Evolutionary conservation across 1,140 invertebrate genomes (phyloP).

Genomic region (Brachionus calyciflorus): DNA sequence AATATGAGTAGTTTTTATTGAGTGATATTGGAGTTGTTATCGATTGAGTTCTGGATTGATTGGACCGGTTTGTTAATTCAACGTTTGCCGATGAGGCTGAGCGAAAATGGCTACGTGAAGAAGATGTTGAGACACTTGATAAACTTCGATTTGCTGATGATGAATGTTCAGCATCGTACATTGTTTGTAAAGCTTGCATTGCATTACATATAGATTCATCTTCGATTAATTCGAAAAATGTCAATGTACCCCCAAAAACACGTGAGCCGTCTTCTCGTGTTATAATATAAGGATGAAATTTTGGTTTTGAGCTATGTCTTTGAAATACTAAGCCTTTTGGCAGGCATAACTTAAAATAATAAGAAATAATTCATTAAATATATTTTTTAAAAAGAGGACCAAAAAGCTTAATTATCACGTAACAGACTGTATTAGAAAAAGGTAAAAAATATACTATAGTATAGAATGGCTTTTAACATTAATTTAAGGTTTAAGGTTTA

Average conservation of each 20-base stretch:
- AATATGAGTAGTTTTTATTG: neutral
- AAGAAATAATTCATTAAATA: constrained; percentile 49
- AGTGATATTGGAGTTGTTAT: neutral
- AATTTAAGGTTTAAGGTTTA: too few species aligned
- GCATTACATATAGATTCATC: constrained; percentile 85
- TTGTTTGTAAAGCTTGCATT: constrained; percentile 84
- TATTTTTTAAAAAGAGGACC: neutral
- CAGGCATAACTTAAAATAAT: constrained; percentile 75
- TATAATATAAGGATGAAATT: constrained; percentile 93
- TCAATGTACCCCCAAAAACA: constrained; percentile 85
- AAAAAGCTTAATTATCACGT: neutral
- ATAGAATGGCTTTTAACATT: too few species aligned
- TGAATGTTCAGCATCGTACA: constrained; percentile 19
- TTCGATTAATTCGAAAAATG: constrained; percentile 90
- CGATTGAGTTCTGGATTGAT: neutral
- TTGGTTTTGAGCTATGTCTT: constrained; percentile 65
- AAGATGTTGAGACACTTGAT: constrained; percentile 80
- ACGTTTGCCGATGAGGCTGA: constrained; percentile 47
- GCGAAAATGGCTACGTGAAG: constrained; percentile 62
- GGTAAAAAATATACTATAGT: too few species aligned
- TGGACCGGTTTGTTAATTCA: constrained; percentile 65
- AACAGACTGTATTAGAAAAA: too few species aligned
- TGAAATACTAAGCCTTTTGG: constrained; percentile 82
- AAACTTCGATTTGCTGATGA: neutral
- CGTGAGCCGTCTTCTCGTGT: constrained; percentile 91